Base-by-base conservation (phyloP, 2,888 invertebrate species). In the Labia minor region DNA sequence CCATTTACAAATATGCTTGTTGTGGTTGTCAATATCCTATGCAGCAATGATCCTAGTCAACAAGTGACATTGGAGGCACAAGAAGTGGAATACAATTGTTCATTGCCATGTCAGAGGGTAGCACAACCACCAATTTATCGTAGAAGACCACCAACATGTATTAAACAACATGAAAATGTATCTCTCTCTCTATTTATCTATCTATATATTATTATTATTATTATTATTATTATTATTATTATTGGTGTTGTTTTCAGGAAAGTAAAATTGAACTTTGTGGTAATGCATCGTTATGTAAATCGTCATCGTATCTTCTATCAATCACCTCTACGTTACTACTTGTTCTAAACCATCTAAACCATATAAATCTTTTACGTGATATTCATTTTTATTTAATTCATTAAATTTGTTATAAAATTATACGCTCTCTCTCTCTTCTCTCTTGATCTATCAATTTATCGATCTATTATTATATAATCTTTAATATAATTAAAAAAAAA, bases 1-100 rank as follows among this genome's bases (percentile, higher is more conserved):
- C 74, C 73, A 64, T 89, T 91, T 77, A 93, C 92, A 75, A 94
- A 94, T 81, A 80, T 94, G 73, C 90, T 94, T 73, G 80, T 94
- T 70, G 81, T 94, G 70, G 93, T 92, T 70, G 92, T 93, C 73
- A 92, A 94, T 71, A 71, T 70, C 21, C 65, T 71, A 1, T 74
- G 75, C 65, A 10, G 63, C 14, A 18, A 16, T n/a, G 37, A 61
- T 33, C 4, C 19, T 8, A 8, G 19, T n/a, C 10, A 63, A 20
- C 14, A 37, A 63, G 37, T 62, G 21, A 14, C 65, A 64, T 2
- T 63, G 21, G 14, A 33, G 61, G 19, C 68, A 1, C 63, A 66
- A 21, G 73, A 73, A 67, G 68, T 69, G n/a, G 64, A 65, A 33
- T 68, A 69, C 64, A 71, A 72, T 63, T 49, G 66, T 19, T 69